These are phyloP conservation scores for Lateolabrax maculatus DNA, from an alignment of 2,797 vertebrate species.

Conservation along the genomic window DNA sequence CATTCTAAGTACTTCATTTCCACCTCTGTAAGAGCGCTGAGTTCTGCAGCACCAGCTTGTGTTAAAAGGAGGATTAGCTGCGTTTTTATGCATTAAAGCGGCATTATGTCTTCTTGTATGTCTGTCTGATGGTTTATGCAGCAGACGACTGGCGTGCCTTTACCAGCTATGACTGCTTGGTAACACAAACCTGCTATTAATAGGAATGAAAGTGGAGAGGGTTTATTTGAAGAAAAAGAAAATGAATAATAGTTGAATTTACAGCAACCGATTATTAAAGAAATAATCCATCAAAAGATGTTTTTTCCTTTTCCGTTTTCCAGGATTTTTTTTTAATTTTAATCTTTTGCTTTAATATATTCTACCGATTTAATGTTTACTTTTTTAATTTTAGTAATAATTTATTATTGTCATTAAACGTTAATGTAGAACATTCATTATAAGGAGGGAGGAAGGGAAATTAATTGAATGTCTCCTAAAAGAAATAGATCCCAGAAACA, in stretches of 20 bases:
- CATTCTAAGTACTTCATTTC: slow-evolving; percentile 2
- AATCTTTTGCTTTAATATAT: neutral
- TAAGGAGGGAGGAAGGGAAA: neutral
- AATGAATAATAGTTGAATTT: neutral
- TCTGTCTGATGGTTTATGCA: slow-evolving; percentile 29
- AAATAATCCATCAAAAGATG: neutral
- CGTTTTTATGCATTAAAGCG: slow-evolving; percentile 23
- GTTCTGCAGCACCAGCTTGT: slow-evolving; percentile 8
- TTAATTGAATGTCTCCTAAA: neutral
- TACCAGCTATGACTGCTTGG: slow-evolving; percentile 14
- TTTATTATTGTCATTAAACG: neutral
- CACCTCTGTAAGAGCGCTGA: slow-evolving; percentile 3
- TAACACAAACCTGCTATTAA: slow-evolving; percentile 29
- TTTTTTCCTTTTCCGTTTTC: neutral
- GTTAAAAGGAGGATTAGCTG: slow-evolving; percentile 43
- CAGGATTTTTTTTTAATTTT: neutral
- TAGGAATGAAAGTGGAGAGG: slow-evolving; percentile 11
- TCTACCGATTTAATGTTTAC: neutral
- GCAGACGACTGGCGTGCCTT: slow-evolving; percentile 13
- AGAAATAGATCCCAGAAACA: neutral
- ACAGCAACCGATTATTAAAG: neutral
- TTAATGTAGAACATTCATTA: neutral
- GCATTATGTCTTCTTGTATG: slow-evolving; percentile 29
- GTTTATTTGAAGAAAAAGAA: slow-evolving; percentile 18
- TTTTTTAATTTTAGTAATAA: neutral